Percentiles rank a stretch among this genome's conserved stretches.
phyloP scores from a whole-genome alignment of 2,113 vertebrate species.

The Phalacrocorax carbo region DNA sequence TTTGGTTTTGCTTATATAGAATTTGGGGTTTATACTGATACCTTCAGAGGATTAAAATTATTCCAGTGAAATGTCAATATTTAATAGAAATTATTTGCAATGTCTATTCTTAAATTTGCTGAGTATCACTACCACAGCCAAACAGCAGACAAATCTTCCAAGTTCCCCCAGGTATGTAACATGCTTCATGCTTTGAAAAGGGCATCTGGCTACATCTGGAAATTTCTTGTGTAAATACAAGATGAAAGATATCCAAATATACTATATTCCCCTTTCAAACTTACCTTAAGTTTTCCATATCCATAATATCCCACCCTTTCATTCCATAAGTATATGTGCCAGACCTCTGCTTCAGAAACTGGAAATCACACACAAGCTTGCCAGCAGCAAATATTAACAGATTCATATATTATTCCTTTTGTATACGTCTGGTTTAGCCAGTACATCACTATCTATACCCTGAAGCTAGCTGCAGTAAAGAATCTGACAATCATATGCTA shows the following conservation, averaged over 20 bases:
- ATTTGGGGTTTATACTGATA: not conserved
- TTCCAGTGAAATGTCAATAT: not conserved
- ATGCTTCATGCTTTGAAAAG: constrained; percentile 54
- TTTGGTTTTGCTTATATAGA: not conserved
- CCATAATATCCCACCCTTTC: constrained; percentile 54
- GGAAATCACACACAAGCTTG: constrained; percentile 56
- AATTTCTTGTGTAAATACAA: constrained; percentile 71
- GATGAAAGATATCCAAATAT: constrained; percentile 68
- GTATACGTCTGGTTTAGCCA: constrained; percentile 51
- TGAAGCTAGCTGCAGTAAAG: constrained; percentile 25
- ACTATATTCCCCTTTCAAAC: constrained; percentile 66
- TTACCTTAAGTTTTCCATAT: constrained; percentile 63
- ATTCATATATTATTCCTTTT: constrained; percentile 63
- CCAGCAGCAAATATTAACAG: constrained; percentile 66
- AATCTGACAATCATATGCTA: constrained; percentile 7
- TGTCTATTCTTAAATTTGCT: not conserved
- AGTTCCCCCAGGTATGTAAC: not conserved
- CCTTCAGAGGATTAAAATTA: not conserved
- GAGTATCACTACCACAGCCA: not conserved
- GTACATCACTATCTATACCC: constrained; percentile 39
- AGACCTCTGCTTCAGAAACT: constrained; percentile 64
- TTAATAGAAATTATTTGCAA: not conserved
- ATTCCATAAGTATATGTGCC: constrained; percentile 49
- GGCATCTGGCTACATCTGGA: constrained; percentile 66
- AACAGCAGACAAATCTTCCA: not conserved